phyloP scores from a whole-genome alignment of 1,140 invertebrate species.

The Procambarus clarkii region DNA sequence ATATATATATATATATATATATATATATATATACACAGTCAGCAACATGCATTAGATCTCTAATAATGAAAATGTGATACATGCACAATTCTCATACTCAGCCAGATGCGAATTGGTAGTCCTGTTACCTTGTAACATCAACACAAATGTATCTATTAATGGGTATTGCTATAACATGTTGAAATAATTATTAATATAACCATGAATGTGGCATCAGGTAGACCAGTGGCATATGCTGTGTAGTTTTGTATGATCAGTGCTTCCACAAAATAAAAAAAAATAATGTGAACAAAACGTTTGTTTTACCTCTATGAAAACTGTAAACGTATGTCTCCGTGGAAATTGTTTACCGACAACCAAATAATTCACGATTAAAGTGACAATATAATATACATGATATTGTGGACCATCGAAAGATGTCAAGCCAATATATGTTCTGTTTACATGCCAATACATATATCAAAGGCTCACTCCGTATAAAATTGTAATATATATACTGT shows the following conservation, averaged over 20 bases:
- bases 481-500: too few relatives aligned
- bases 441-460: too few relatives aligned
- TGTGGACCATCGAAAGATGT: too few relatives aligned
- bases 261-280: conserved; percentile 66
- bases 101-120: conserved; percentile 50
- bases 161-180: conserved; percentile 69
- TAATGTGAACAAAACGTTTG: conserved; percentile 45
- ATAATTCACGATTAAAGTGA: too few relatives aligned
- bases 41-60: conserved; percentile 41
- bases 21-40: neutral
- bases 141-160: conserved; percentile 67
- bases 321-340: neutral
- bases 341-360: neutral
- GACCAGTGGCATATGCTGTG: conserved; percentile 70
- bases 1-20: conserved; percentile 30
- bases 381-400: too few relatives aligned
- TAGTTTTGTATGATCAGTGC: conserved; percentile 70
- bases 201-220: conserved; percentile 70
- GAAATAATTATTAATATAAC: conserved; percentile 65
- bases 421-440: too few relatives aligned
- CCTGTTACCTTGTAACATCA: conserved; percentile 67
- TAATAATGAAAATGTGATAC: conserved; percentile 54
- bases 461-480: too few relatives aligned
- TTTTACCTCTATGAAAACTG: neutral
- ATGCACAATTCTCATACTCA: conserved; percentile 36